phyloP scores from a whole-genome alignment of 2,888 invertebrate species.

The Thymelicus lineola region DNA sequence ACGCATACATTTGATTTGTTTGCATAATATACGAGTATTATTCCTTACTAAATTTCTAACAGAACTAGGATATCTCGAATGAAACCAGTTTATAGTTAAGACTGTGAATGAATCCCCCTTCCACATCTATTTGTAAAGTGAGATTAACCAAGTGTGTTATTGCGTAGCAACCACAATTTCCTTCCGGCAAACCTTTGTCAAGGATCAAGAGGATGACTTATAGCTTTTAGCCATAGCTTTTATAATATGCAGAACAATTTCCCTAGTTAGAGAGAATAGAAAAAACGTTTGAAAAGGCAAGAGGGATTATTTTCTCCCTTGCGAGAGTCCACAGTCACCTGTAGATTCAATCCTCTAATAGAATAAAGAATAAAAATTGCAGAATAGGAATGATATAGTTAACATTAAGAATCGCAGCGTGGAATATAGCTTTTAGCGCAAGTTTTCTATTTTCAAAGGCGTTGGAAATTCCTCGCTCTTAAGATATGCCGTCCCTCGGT shows the following conservation, averaged over 20 bases:
- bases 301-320: conserved; percentile 2
- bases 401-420: background rate
- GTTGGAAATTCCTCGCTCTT: background rate
- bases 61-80: too few relatives aligned
- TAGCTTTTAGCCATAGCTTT: too few relatives aligned
- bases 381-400: background rate
- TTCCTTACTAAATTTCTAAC: too few relatives aligned
- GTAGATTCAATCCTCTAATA: conserved; percentile 9
- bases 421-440: background rate
- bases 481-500: background rate
- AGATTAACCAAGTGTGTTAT: too few relatives aligned
- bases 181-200: too few relatives aligned
- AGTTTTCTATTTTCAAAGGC: background rate
- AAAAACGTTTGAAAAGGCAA: background rate
- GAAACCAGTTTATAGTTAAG: too few relatives aligned
- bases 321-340: conserved; percentile 5
- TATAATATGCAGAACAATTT: background rate
- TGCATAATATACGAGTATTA: too few relatives aligned
- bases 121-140: too few relatives aligned
- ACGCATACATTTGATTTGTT: background rate
- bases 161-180: too few relatives aligned
- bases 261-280: background rate
- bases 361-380: conserved; percentile 8
- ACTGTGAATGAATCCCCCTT: too few relatives aligned
- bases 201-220: too few relatives aligned